These are phyloP conservation scores for Urophycis tenuis DNA, from an alignment of 2,797 vertebrate species.

Conservation along the genomic window DNA sequence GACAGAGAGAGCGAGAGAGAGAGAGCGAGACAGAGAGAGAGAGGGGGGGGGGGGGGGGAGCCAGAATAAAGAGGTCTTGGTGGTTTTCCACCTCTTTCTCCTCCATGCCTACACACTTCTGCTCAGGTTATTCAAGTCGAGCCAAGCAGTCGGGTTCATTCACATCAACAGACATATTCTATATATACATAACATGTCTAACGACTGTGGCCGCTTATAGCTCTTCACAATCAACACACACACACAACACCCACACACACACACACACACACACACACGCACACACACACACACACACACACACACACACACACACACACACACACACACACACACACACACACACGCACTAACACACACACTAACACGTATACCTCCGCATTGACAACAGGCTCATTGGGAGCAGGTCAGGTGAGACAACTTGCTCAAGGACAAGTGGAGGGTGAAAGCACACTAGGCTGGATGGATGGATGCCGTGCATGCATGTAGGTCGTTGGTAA, in stretches of 20 bases:
- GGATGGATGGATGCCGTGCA: background rate
- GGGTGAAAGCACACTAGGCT: background rate
- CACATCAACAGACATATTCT: background rate
- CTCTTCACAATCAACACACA: constrained; percentile 5
- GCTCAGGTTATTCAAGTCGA: background rate
- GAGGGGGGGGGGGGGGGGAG: too few species aligned
- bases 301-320: constrained; percentile 9
- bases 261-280: background rate
- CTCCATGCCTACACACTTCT: background rate
- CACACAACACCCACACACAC: too few species aligned
- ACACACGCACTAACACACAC: background rate
- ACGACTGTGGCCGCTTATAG: too few species aligned
- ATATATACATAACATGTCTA: too few species aligned
- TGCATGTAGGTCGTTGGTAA: background rate
- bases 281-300: background rate
- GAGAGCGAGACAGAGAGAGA: too few species aligned
- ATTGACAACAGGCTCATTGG: background rate
- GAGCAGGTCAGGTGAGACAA: background rate
- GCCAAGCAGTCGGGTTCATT: background rate
- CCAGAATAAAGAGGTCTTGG: too few species aligned
- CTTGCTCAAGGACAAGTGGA: background rate
- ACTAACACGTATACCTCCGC: too few species aligned
- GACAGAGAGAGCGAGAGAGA: too few species aligned
- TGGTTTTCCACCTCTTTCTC: background rate
- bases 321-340: constrained; percentile 21